Evolutionary conservation across 2,797 vertebrate genomes (phyloP), one percentile per base, ranked within the genome.

Genomic region (Sebastes hopkinsi): DNA sequence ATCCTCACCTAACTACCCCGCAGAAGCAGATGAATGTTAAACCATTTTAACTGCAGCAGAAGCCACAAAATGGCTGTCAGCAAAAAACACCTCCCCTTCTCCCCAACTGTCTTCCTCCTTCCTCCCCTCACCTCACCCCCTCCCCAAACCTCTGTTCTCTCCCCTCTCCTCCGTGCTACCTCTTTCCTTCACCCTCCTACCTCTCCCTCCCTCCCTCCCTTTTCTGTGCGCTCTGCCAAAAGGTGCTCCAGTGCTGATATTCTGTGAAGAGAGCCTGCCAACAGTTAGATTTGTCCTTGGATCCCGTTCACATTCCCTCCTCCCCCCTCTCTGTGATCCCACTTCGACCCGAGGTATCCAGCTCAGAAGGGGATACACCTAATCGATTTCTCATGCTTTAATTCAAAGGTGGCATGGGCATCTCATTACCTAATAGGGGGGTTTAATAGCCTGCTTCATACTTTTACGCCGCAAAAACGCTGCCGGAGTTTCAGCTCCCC

Each of bases 261-360:
- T 95, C 94, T 89, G 92, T 90, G 91, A 89, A 91, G 92, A 94
- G 91, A 83, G 89, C 81, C 93, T 95, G 95, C 95, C 96, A 96
- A 96, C 95, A 95, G 94, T 95, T 92, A 94, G 93, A 94, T 96
- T 95, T 95, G 95, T 95, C 95, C 95, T 96, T 96, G 95, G 94
- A 95, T 94, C 92, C 89, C 85, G 62, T 92, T 94, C 92, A 90
- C 83, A 85, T 80, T 75, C 88, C 86, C 87, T 70, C 87, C 84
- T 34, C 86, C 87, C 87, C 75, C 55, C 54, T 78, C 83, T 68
- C 85, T 87, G 85, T 92, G 90, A 94, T 94, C 90, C 89, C 81
- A 65, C 90, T 94, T 91, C 84, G 79, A 92, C 90, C 90, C 68
- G 70, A 90, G 89, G 82, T 92, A 89, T 91, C 87, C 84, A 86